Percentiles rank a stretch among this genome's conserved stretches.
phyloP scores from a whole-genome alignment of 2,888 invertebrate species.

The Oxycera nigricornis region DNA sequence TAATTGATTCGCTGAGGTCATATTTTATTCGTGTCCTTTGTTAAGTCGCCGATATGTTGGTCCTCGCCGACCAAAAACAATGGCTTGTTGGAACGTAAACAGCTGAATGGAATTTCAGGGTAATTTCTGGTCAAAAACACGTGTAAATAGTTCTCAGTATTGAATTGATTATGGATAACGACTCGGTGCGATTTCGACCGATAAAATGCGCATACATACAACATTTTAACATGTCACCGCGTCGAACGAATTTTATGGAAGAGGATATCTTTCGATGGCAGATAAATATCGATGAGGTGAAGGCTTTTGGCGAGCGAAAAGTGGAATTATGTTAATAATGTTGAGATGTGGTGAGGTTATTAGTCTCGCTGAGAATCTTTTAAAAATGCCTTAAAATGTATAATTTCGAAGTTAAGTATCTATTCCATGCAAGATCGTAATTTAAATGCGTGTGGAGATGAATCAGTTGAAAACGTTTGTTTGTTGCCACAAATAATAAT shows the following conservation, averaged over 20 bases:
- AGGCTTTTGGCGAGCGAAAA: not conserved
- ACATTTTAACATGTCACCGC: not conserved
- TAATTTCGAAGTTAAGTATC: too few relatives aligned
- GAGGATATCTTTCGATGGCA: not conserved
- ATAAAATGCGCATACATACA: conserved; percentile 6
- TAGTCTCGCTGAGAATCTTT: too few relatives aligned
- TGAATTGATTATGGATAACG: conserved; percentile 36
- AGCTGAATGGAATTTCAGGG: conserved; percentile 40
- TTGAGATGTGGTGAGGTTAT: too few relatives aligned
- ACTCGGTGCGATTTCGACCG: conserved; percentile 24
- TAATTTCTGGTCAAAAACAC: conserved; percentile 41
- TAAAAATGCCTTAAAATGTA: too few relatives aligned
- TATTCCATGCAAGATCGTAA: too few relatives aligned
- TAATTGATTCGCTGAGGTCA: conserved; percentile 40
- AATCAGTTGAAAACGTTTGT: too few relatives aligned
- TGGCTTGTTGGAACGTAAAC: conserved; percentile 41
- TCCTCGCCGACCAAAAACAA: conserved; percentile 19
- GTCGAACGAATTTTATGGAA: not conserved
- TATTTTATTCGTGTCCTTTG: conserved; percentile 41
- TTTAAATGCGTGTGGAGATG: too few relatives aligned
- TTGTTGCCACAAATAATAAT: too few relatives aligned
- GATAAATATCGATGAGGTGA: not conserved
- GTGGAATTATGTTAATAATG: not conserved
- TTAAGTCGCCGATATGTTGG: conserved; percentile 13
- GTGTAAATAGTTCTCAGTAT: conserved; percentile 42